phyloP scores from a whole-genome alignment of 2,888 invertebrate species.

The Dasysyrphus tricinctus region DNA sequence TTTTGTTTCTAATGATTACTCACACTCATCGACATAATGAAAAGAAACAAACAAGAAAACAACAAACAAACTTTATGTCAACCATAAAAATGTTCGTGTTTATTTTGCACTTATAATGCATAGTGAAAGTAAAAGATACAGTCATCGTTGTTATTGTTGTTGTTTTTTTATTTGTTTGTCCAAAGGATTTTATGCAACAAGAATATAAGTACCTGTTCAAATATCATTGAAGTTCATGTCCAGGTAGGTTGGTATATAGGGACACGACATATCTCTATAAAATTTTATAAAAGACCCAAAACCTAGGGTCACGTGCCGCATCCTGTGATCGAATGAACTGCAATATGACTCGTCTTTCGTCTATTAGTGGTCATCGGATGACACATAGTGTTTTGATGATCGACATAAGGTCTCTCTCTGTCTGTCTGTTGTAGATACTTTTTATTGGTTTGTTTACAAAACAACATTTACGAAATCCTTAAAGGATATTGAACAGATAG shows the following conservation, averaged over 20 bases:
- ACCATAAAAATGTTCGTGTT: constrained; percentile 13
- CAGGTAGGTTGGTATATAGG: constrained; percentile 38
- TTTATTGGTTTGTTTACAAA: constrained; percentile 67
- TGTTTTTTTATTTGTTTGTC: constrained; percentile 50
- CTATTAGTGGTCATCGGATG: constrained; percentile 55
- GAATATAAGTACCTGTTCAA: constrained; percentile 63
- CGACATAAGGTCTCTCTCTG: constrained; percentile 54
- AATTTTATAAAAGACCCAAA: constrained; percentile 5
- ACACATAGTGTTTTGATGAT: constrained; percentile 68
- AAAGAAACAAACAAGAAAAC: background rate
- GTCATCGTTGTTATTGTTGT: constrained; percentile 26
- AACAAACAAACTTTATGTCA: constrained; percentile 43
- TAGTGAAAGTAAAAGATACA: constrained; percentile 55
- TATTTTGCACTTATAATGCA: constrained; percentile 64
- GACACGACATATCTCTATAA: background rate
- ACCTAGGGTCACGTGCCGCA: constrained; percentile 60
- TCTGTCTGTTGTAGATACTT: constrained; percentile 2
- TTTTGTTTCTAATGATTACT: constrained; percentile 25
- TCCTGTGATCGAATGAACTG: constrained; percentile 26
- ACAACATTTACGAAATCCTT: constrained; percentile 19
- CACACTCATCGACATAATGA: constrained; percentile 23
- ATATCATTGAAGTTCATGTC: constrained; percentile 15
- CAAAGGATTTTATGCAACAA: constrained; percentile 72
- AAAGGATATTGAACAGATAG: constrained; percentile 35
- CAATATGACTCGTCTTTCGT: constrained; percentile 26